A percentile compares a stretch with the other conserved stretches of the same genome.
Evolutionary conservation across 2,797 vertebrate species (phyloP).

Genomic region (Sebastes kiyomatsui): DNA sequence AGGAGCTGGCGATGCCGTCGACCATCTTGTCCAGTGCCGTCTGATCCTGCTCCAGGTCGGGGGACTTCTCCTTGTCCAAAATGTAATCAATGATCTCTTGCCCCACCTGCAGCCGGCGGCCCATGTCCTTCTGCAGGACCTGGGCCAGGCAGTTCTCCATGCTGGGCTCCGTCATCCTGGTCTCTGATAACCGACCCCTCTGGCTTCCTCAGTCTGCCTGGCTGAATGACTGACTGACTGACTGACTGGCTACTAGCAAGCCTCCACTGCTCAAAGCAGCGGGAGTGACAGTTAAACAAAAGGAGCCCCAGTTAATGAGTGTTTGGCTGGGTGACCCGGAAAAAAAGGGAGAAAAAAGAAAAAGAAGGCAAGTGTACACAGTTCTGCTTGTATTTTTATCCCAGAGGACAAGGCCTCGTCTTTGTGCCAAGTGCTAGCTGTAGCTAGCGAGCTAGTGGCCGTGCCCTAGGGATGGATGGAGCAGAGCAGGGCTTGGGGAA

Average conservation of each 20-base stretch:
- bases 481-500: constrained; percentile 85
- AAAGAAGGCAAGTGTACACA: constrained; percentile 43
- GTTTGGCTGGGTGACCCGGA: constrained; percentile 27
- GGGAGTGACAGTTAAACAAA: constrained; percentile 37
- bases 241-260: constrained; percentile 7
- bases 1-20: constrained; percentile 93
- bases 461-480: constrained; percentile 85
- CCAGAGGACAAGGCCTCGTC: constrained; percentile 72
- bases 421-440: constrained; percentile 78
- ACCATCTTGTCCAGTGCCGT: constrained; percentile 96
- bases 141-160: constrained; percentile 94
- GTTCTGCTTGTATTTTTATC: constrained; percentile 67
- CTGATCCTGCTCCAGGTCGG: constrained; percentile 96
- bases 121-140: constrained; percentile 97
- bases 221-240: constrained; percentile 25
- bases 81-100: constrained; percentile 96
- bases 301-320: constrained; percentile 21
- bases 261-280: constrained; percentile 42
- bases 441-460: constrained; percentile 81
- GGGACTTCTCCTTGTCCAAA: constrained; percentile 92
- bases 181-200: constrained; percentile 27
- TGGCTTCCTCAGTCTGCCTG: constrained; percentile 74
- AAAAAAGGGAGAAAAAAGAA: constrained; percentile 11
- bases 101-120: constrained; percentile 93
- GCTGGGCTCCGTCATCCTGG: constrained; percentile 90